These are phyloP conservation scores for Miichthys miiuy DNA, from an alignment of 2,797 vertebrate genomes.

Conservation along the genomic window DNA sequence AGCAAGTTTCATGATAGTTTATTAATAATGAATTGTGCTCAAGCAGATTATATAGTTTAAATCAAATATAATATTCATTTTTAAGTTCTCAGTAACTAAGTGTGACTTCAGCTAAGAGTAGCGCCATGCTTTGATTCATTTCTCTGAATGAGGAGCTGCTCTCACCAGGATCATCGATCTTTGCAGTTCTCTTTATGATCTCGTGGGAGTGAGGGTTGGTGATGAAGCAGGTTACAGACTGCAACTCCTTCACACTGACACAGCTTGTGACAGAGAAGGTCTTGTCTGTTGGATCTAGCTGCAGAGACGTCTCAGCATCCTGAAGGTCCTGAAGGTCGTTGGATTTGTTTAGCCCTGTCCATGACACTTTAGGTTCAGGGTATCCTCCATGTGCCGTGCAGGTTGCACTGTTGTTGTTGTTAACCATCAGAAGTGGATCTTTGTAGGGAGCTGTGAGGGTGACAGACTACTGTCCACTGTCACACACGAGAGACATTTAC, in stretches of 20 bases:
- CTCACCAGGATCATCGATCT: background rate
- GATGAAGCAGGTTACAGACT: background rate
- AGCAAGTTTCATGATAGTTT: too few species aligned
- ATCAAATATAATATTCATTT: too few species aligned
- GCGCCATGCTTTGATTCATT: background rate
- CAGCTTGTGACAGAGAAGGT: background rate
- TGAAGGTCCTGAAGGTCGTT: background rate
- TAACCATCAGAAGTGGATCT: background rate
- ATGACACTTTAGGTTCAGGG: background rate
- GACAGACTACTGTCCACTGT: background rate
- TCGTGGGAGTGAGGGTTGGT: background rate
- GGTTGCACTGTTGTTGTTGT: background rate
- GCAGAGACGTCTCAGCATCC: background rate
- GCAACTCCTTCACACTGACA: background rate
- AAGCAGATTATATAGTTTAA: too few species aligned
- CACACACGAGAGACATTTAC: background rate
- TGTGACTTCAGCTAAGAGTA: too few species aligned
- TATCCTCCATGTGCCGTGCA: background rate
- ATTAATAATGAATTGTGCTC: too few species aligned
- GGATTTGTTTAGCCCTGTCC: background rate
- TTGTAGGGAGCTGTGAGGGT: background rate
- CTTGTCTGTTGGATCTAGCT: background rate
- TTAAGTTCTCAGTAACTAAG: too few species aligned
- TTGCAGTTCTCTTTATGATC: accelerated
- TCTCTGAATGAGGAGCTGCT: background rate